phyloP scores from a whole-genome alignment of 2,797 vertebrate species.

The Trichosurus vulpecula region DNA sequence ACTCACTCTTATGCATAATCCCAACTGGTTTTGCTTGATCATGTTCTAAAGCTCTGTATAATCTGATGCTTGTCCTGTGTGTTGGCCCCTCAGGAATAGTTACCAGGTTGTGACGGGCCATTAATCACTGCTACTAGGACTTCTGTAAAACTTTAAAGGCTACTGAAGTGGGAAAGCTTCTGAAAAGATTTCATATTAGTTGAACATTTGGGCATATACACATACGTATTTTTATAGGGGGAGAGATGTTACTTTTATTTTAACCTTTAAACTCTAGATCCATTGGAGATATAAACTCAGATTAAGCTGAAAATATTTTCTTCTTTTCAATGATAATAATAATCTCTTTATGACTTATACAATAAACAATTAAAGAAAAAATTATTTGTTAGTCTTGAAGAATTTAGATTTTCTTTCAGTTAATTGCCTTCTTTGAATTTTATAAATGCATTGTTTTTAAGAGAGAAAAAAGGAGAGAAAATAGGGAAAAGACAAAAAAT shows the following conservation, averaged over 20 bases:
- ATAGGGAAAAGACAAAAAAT: not conserved
- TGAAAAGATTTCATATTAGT: not conserved
- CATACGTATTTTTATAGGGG: not conserved
- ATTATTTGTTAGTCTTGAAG: not conserved
- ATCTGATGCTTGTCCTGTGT: not conserved
- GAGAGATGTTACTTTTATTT: not conserved
- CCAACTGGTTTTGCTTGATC: not conserved
- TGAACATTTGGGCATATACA: not conserved
- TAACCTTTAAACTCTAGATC: too few species aligned
- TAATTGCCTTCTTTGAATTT: not conserved
- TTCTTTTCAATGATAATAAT: not conserved
- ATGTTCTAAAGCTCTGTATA: not conserved
- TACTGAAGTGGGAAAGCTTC: conserved; percentile 2
- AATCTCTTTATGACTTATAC: not conserved
- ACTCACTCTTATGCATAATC: not conserved
- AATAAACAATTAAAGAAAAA: conserved; percentile 8
- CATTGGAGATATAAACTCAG: not conserved
- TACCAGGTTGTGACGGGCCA: not conserved
- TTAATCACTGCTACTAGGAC: not conserved
- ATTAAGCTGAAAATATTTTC: not conserved
- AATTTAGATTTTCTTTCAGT: conserved; percentile 11
- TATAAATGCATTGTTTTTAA: not conserved
- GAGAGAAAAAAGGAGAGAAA: not conserved
- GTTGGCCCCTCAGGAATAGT: not conserved
- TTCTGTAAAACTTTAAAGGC: not conserved